Percentiles rank a stretch among this genome's conserved stretches.
Conservation (phyloP, 2,888 invertebrate genomes). For the Phasia obesa region DNA sequence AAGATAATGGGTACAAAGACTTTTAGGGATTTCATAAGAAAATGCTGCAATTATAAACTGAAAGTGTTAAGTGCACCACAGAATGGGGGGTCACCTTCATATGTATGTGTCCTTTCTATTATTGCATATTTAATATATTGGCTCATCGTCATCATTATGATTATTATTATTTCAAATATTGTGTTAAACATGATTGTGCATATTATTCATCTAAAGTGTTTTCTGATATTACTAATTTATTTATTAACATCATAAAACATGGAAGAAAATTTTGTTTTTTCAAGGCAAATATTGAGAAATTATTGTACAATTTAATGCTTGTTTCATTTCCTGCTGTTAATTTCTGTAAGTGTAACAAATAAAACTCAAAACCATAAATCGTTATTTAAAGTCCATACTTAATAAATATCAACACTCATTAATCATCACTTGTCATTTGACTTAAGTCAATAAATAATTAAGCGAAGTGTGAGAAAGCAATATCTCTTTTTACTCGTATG, state of each 20-base stretch:
- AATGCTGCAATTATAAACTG: slow-evolving; percentile 3
- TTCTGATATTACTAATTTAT: slow-evolving; percentile 13
- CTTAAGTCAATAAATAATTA: slow-evolving; percentile 71
- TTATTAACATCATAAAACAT: slow-evolving; percentile 13
- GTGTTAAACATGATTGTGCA: slow-evolving; percentile 73
- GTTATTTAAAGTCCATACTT: slow-evolving; percentile 67
- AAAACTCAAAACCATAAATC: slow-evolving; percentile 62
- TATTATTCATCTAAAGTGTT: slow-evolving; percentile 72
- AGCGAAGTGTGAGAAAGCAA: slow-evolving; percentile 17
- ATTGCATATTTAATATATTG: slow-evolving; percentile 62
- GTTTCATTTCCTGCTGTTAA: background rate
- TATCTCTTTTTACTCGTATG: background rate
- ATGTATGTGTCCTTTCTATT: slow-evolving; percentile 15
- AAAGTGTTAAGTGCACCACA: slow-evolving; percentile 30
- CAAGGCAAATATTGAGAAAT: background rate
- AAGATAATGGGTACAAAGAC: slow-evolving; percentile 3
- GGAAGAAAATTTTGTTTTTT: background rate
- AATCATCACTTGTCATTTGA: slow-evolving; percentile 74
- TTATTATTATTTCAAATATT: slow-evolving; percentile 51
- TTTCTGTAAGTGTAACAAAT: slow-evolving; percentile 56
- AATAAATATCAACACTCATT: slow-evolving; percentile 72
- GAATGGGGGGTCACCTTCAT: no score
- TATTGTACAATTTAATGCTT: background rate
- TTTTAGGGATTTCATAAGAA: slow-evolving; percentile 36
- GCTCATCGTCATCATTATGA: slow-evolving; percentile 24